Percentiles rank a stretch among this genome's conserved stretches.
phyloP scores from a whole-genome alignment of 2,113 vertebrate genomes.

The Ceyx melanurus region DNA sequence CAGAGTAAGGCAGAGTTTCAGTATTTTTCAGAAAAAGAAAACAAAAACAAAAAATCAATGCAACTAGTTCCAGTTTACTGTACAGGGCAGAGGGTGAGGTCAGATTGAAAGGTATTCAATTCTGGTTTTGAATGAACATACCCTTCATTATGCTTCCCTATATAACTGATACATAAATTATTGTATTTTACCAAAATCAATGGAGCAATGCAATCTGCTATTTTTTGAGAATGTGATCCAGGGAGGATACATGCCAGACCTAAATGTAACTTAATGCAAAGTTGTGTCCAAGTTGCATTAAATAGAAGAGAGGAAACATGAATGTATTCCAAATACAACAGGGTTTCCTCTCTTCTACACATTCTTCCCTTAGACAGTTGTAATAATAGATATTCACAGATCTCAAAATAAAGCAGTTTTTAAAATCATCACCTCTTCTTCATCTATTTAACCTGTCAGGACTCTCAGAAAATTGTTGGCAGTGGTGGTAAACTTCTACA shows the following conservation, averaged over 20 bases:
- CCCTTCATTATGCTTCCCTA: neutral
- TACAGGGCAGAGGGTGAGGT: neutral
- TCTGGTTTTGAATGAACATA: conserved; percentile 7
- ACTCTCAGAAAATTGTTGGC: neutral
- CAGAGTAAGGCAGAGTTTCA: neutral
- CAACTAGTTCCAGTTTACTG: conserved; percentile 1
- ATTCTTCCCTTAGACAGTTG: neutral
- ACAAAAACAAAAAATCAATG: neutral
- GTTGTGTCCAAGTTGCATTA: neutral
- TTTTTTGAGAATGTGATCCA: neutral
- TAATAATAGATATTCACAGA: neutral
- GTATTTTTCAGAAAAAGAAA: neutral
- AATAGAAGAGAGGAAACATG: neutral
- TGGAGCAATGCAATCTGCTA: neutral
- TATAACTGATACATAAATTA: neutral
- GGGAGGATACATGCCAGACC: neutral
- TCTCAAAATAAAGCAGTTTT: neutral
- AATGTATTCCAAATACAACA: neutral
- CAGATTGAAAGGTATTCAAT: neutral
- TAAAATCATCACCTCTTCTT: neutral
- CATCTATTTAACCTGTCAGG: neutral
- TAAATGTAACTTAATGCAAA: neutral
- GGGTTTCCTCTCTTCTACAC: neutral
- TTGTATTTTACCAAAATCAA: neutral
- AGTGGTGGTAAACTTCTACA: neutral